Evolutionary conservation across 1,140 invertebrate species (phyloP).

Genomic region (Monochamus saltuarius): DNA sequence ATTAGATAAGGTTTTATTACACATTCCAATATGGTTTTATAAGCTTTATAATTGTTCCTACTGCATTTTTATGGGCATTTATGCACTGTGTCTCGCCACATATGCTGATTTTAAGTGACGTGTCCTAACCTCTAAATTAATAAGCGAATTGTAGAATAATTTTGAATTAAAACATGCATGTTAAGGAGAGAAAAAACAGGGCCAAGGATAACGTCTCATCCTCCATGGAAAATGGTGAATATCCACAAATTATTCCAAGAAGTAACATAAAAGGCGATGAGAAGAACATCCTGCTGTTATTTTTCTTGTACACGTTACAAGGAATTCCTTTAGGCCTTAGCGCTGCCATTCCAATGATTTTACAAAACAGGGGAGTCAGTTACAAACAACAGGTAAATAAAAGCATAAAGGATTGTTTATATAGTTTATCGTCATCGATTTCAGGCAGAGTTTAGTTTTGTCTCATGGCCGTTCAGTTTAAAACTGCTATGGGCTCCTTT

Average conservation of each 20-base stretch:
- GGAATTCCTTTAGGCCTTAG: slow-evolving; percentile 94
- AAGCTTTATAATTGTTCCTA: no score
- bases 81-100: no score
- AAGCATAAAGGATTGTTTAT: not conserved
- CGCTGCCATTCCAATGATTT: slow-evolving; percentile 91
- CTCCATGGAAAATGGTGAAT: slow-evolving; percentile 30
- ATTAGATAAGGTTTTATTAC: no score
- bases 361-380: slow-evolving; percentile 87
- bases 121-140: no score
- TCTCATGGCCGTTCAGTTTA: slow-evolving; percentile 96
- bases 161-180: no score
- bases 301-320: slow-evolving; percentile 93
- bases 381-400: slow-evolving; percentile 77
- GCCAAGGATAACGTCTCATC: slow-evolving; percentile 2
- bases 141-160: no score
- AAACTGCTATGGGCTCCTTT: slow-evolving; percentile 98
- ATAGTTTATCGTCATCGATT: slow-evolving; percentile 32
- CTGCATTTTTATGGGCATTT: no score
- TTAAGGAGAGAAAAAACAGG: no score
- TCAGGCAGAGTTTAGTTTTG: slow-evolving; percentile 98
- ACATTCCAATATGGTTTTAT: no score
- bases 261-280: slow-evolving; percentile 61
- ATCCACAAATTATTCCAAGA: not conserved
- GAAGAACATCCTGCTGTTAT: slow-evolving; percentile 78
- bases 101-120: no score